Base-by-base conservation (phyloP, 2,888 invertebrate genomes). In the Eristalis pertinax region DNA sequence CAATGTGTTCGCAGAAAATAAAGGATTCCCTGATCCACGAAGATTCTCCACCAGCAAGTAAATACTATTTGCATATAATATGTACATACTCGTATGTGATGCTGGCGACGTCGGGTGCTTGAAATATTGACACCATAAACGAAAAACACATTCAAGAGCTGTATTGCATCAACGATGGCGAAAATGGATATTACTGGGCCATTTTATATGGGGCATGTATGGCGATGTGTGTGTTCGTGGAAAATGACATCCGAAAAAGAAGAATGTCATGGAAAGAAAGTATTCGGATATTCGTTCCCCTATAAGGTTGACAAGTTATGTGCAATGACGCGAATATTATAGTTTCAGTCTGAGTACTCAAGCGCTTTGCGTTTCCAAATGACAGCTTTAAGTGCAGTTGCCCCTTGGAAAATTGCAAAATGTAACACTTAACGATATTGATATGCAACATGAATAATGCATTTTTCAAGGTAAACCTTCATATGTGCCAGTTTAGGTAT, bases 281-380 rank as follows among this genome's bases (percentile, higher is more conserved):
- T 74, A 78, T 86, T 86, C 72, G 85, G 74, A 74, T 86, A 65
- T 69, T 74, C 26, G 62, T 82, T 70, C 74, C 74, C 82, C 78
- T 8, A 74, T 82, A 86, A 86, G 78, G 77, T 82, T 78, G 82
- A 82, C 85, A 82, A 78, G 78, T 86, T 86, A 86, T 86, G 73
- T 86, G 82, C 85, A 78, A 74, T 82, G 77, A 77, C 82, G 77
- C 74, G 78, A 74, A 86, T 82, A 77, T 86, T 74, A 86, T 82
- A 86, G 82, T 86, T 86, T 86, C 74, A 74, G 74, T 86, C 68
- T 35, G 26, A 69, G 69, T 80, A 60, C 81, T 76, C 24, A 4
- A 58, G 19, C 19, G 13, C 63, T 80, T 68, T 43, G 72, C 41
- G 65, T 73, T 76, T 38, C 56, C 38, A 56, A 75, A 65, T 75